Percentiles rank a stretch among this genome's conserved stretches.
Evolutionary conservation across 2,113 vertebrate genomes (phyloP).

Genomic region (Elachura formosa): DNA sequence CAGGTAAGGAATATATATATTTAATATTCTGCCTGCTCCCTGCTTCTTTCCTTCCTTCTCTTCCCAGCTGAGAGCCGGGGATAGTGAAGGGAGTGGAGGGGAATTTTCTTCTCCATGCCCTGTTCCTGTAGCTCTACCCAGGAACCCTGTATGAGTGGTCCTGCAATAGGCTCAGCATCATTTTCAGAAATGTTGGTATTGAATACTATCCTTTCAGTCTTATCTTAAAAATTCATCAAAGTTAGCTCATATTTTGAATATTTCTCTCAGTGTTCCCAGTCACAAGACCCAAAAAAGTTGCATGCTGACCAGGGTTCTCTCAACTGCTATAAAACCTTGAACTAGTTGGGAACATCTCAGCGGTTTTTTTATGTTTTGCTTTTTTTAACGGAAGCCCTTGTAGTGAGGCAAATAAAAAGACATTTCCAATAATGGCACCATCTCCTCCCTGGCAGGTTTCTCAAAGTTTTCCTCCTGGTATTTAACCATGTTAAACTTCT

Average conservation of each 20-base stretch:
- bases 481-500: background rate
- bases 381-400: background rate
- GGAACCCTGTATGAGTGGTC: background rate
- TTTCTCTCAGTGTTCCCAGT: background rate
- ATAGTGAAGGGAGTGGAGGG: background rate
- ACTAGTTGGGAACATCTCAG: background rate
- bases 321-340: background rate
- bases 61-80: background rate
- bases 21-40: background rate
- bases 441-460: background rate
- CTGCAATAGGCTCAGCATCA: background rate
- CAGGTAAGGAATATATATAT: background rate
- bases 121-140: background rate
- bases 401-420: background rate
- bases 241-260: background rate
- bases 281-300: background rate
- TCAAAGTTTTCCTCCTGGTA: background rate
- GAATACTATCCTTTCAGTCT: background rate
- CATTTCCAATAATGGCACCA: background rate
- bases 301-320: background rate
- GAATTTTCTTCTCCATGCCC: background rate
- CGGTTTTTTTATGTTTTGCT: background rate
- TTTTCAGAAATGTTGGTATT: background rate
- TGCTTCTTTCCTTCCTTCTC: background rate
- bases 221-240: background rate